Base-by-base conservation (phyloP, 2,888 invertebrate species). In the Netelia melanura region DNA sequence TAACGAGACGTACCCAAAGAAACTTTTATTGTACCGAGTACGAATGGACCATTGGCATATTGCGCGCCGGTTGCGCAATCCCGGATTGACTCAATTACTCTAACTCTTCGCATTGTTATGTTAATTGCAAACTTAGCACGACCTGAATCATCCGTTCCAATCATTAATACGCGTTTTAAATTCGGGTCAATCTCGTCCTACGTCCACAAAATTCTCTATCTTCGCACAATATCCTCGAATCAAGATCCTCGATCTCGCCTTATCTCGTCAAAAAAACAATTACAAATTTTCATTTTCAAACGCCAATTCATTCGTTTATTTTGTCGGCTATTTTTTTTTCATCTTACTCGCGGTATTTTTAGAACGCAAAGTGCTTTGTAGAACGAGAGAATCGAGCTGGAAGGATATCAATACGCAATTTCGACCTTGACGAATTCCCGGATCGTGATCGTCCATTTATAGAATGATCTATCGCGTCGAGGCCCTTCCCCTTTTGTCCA, bases 91-190 rank as follows among this genome's bases (percentile, higher is more conserved):
- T 86, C 83, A 87, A 89, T 88, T 86, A 75, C 84, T 85, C 90
- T 90, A 90, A 91, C 91, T 86, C 89, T 88, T 90, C 89, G 82
- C 89, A 81, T 89, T 89, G 90, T 90, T 90, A 91, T 89, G 91
- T 88, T 91, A 91, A 91, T 90, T 90, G 87, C 74, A 56, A 84
- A 54, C 80, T 81, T 85, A 77, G 86, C 74, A 83, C 87, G 88
- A 67, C 81, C 85, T 75, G 85, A 78, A 88, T 86, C 72, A 83
- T 81, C 84, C 61, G 17, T 77, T 67, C 30, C 48, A 79, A 85
- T 85, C 83, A 88, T 89, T 85, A 86, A 88, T 89, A 85, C 81
- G 83, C 76, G 81, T 58, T 17, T 77, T 70, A 52, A 82, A 85
- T 85, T 83, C 43, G 85, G 80, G 78, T 81, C 81, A 81, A 78